phyloP scores from a whole-genome alignment of 1,140 invertebrate genomes.

The Ctenoplectra terminalis region DNA sequence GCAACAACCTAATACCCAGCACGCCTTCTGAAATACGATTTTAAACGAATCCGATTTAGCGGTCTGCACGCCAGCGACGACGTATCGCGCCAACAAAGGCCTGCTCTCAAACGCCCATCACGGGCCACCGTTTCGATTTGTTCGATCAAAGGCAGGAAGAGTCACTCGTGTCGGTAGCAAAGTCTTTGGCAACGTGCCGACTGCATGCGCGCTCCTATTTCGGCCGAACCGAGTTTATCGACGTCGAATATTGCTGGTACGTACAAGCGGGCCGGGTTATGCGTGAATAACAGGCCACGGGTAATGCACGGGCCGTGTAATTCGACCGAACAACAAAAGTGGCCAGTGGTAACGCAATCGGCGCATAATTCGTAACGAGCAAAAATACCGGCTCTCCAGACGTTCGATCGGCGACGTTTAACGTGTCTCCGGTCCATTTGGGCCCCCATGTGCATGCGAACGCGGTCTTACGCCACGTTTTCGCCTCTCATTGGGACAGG shows the following conservation, averaged over 20 bases:
- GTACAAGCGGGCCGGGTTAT: neutral
- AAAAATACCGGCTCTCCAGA: slow-evolving; percentile 26
- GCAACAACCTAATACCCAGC: too few species aligned
- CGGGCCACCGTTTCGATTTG: slow-evolving; percentile 12
- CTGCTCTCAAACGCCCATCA: slow-evolving; percentile 16
- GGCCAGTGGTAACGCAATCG: slow-evolving; percentile 25
- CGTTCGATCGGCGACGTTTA: slow-evolving; percentile 41
- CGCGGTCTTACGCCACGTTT: slow-evolving; percentile 46
- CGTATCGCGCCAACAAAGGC: neutral
- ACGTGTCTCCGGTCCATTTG: slow-evolving; percentile 49
- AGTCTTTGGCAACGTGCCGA: slow-evolving; percentile 17
- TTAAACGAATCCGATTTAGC: slow-evolving; percentile 15
- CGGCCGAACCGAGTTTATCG: neutral
- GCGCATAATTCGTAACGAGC: slow-evolving; percentile 47
- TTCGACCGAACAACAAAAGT: slow-evolving; percentile 18
- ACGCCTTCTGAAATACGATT: neutral
- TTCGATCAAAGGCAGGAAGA: slow-evolving; percentile 34
- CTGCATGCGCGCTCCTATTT: neutral
- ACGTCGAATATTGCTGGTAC: slow-evolving; percentile 15
- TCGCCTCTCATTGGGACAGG: slow-evolving; percentile 65
- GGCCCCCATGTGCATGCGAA: slow-evolving; percentile 23
- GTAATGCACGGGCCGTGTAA: slow-evolving; percentile 21
- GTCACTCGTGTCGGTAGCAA: slow-evolving; percentile 13
- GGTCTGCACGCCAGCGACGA: neutral
- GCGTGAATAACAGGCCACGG: neutral